These are phyloP conservation scores for Drosophila navojoa DNA, from an alignment of 1,140 invertebrate genomes.

Conservation along the genomic window DNA sequence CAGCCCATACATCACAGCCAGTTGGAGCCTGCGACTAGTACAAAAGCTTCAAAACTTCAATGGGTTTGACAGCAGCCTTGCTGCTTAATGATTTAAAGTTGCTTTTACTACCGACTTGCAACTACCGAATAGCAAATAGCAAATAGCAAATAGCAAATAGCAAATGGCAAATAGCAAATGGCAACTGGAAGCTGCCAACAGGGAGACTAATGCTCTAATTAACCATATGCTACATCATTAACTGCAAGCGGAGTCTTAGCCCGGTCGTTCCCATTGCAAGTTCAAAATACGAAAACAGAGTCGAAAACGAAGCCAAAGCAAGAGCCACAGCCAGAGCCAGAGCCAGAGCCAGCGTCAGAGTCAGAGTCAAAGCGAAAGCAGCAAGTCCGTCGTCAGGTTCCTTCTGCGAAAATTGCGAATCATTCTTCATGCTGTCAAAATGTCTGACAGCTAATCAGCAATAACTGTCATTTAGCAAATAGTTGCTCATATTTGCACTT, in stretches of 20 bases:
- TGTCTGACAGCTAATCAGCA: constrained; percentile 81
- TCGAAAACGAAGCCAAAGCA: neutral
- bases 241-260: constrained; percentile 48
- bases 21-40: constrained; percentile 4
- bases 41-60: constrained; percentile 14
- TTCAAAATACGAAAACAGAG: constrained; percentile 7
- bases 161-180: neutral
- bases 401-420: constrained; percentile 71
- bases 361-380: constrained; percentile 5
- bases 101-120: constrained; percentile 33
- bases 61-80: constrained; percentile 52
- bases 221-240: constrained; percentile 80
- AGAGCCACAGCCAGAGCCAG: neutral
- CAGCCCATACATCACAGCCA: constrained; percentile 48
- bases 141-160: neutral
- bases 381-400: constrained; percentile 28
- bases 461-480: constrained; percentile 83
- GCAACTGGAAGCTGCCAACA: constrained; percentile 24
- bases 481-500: constrained; percentile 83
- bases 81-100: constrained; percentile 72
- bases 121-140: neutral
- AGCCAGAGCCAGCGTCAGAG: neutral
- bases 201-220: constrained; percentile 77
- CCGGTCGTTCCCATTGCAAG: constrained; percentile 10
- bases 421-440: constrained; percentile 81